phyloP scores from a whole-genome alignment of 2,113 vertebrate species.

The Megatriorchis doriae region DNA sequence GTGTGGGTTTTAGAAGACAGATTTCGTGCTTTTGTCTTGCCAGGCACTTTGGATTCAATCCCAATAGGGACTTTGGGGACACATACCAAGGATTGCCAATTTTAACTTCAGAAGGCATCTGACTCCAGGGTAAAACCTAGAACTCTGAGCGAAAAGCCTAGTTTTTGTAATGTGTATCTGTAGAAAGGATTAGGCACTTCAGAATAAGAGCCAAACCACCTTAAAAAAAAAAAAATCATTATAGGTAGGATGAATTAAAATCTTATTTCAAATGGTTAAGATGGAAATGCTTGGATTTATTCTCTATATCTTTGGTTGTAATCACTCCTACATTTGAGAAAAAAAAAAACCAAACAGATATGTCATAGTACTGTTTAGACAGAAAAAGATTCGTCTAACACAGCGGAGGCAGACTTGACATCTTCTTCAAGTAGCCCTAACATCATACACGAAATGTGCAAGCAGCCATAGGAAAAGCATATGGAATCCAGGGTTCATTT shows the following conservation, averaged over 20 bases:
- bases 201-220: not conserved
- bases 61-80: not conserved
- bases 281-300: not conserved
- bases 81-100: not conserved
- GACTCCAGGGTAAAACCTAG: not conserved
- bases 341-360: too few species aligned
- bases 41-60: not conserved
- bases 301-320: not conserved
- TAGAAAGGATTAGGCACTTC: not conserved
- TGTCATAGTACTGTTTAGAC: not conserved
- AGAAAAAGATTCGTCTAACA: not conserved
- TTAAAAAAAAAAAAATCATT: not conserved
- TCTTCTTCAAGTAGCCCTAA: not conserved
- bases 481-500: accelerated
- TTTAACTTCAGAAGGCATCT: not conserved
- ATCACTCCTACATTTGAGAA: not conserved
- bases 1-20: not conserved
- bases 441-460: not conserved
- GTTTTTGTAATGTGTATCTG: not conserved
- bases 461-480: not conserved
- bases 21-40: not conserved
- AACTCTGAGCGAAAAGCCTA: not conserved
- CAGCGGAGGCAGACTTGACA: not conserved
- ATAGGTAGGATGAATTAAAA: not conserved
- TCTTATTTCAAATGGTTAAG: not conserved